These are phyloP conservation scores for Amorpha juglandis DNA, from an alignment of 2,888 invertebrate genomes.

Conservation along the genomic window DNA sequence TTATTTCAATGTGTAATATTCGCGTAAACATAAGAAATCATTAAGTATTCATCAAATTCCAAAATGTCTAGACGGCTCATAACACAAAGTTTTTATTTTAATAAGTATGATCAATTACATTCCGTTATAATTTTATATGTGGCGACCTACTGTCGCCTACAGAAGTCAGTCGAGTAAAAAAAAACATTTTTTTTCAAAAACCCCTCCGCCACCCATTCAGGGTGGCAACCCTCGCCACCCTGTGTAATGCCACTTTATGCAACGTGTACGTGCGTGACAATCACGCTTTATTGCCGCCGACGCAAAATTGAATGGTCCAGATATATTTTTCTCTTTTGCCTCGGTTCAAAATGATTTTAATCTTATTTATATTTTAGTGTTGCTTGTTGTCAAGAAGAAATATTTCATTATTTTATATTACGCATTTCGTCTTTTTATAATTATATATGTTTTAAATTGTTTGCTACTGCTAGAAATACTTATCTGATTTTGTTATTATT, in stretches of 20 bases:
- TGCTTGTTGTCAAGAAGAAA: neutral
- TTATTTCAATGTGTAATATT: no score
- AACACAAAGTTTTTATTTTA: neutral
- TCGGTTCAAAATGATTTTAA: slow-evolving; percentile 24
- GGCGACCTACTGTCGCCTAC: slow-evolving; percentile 30
- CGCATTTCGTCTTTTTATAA: no score
- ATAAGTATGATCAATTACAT: neutral
- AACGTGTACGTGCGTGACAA: slow-evolving; percentile 82
- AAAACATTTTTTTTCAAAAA: slow-evolving; percentile 60
- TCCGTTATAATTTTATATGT: neutral
- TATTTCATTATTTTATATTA: neutral
- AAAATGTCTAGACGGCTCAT: no score
- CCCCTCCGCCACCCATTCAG: slow-evolving; percentile 60
- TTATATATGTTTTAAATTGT: no score
- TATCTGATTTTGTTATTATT: no score
- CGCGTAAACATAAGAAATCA: no score
- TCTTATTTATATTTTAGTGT: slow-evolving; percentile 12
- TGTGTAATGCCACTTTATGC: slow-evolving; percentile 66
- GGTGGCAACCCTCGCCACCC: slow-evolving; percentile 36
- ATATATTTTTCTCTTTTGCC: slow-evolving; percentile 28
- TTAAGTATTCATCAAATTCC: no score
- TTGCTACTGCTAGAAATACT: no score
- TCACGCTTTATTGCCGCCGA: slow-evolving; percentile 75
- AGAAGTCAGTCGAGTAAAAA: slow-evolving; percentile 51
- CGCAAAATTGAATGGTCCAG: slow-evolving; percentile 72